Conservation (phyloP, 2,797 vertebrate genomes). For the Coilia nasus region DNA sequence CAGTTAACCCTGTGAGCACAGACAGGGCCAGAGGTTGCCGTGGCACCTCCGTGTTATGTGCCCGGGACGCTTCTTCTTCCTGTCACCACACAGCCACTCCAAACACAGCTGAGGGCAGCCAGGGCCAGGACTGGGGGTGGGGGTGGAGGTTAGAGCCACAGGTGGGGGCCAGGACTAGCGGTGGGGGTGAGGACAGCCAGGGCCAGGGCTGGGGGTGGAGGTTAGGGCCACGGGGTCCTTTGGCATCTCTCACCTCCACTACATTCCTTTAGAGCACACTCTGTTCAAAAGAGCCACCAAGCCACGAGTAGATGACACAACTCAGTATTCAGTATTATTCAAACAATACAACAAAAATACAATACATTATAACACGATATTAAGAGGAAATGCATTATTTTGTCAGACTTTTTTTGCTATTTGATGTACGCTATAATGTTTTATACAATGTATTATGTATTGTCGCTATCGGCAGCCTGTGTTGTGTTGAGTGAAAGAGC, state of each 20-base stretch:
- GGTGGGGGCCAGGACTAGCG: too few species aligned
- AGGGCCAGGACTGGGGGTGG: conserved; percentile 17
- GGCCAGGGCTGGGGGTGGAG: too few species aligned
- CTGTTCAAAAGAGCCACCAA: background rate
- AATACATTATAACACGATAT: too few species aligned
- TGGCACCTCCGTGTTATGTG: conserved; percentile 48
- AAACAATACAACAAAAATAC: too few species aligned
- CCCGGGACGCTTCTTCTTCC: conserved; percentile 11
- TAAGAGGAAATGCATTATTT: too few species aligned
- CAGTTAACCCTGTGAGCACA: conserved; percentile 42
- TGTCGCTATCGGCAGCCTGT: background rate
- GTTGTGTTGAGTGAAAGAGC: too few species aligned
- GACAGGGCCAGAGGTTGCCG: conserved; percentile 44
- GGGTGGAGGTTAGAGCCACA: background rate
- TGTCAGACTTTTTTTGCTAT: too few species aligned
- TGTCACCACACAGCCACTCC: conserved; percentile 54
- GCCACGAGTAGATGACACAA: background rate
- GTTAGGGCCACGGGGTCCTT: too few species aligned
- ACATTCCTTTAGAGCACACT: background rate
- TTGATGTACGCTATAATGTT: background rate
- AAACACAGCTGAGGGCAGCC: conserved; percentile 63
- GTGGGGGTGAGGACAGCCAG: too few species aligned
- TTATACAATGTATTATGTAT: background rate
- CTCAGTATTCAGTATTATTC: background rate
- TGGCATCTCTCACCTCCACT: background rate